Conservation (phyloP, 1,140 invertebrate genomes). For the Sycophaga agraensis region DNA sequence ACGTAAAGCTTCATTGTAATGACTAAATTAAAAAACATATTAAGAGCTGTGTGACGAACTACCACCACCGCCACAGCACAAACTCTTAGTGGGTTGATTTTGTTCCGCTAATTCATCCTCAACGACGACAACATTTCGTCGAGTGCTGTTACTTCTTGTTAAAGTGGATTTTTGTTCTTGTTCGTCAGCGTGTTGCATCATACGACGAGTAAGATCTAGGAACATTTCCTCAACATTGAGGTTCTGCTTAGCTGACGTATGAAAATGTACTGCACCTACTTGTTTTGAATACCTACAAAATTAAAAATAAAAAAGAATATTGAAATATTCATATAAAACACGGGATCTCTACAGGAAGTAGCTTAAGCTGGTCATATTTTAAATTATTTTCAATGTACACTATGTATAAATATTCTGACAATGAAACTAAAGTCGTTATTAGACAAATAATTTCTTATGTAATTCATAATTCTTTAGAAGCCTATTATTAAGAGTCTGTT, state of each 20-base stretch:
- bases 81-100: constrained; percentile 44
- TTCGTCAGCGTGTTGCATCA: constrained; percentile 62
- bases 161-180: constrained; percentile 55
- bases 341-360: too few relatives aligned
- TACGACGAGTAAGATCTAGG: constrained; percentile 75
- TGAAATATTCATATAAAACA: too few relatives aligned
- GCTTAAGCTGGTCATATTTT: too few relatives aligned
- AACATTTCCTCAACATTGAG: constrained; percentile 93
- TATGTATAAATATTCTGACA: too few relatives aligned
- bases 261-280: constrained; percentile 92
- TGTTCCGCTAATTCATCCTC: constrained; percentile 60
- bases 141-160: constrained; percentile 57
- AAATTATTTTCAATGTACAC: too few relatives aligned
- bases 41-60: constrained; percentile 44
- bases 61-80: constrained; percentile 46
- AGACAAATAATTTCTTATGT: not conserved
- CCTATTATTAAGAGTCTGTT: not conserved
- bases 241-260: constrained; percentile 94
- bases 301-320: too few relatives aligned
- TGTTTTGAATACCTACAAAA: constrained; percentile 86
- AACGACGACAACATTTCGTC: constrained; percentile 65
- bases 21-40: constrained; percentile 29
- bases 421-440: too few relatives aligned
- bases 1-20: not conserved
- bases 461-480: too few relatives aligned